These are phyloP conservation scores for Sphenopsis melanotis DNA, from an alignment of 2,797 vertebrate species.

Conservation along the genomic window DNA sequence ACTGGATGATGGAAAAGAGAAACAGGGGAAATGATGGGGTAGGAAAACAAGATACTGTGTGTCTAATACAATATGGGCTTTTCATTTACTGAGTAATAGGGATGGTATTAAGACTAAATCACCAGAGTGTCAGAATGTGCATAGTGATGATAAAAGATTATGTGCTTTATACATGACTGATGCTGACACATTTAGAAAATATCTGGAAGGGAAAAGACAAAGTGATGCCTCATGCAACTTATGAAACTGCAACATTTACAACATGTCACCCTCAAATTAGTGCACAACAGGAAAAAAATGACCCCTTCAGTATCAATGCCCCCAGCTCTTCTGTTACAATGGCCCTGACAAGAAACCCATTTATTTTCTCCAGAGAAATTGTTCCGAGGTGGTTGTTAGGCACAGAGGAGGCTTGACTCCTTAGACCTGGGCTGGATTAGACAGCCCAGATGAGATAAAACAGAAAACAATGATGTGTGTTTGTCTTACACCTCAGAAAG, in stretches of 20 bases:
- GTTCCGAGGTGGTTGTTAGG: neutral
- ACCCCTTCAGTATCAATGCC: constrained; percentile 43
- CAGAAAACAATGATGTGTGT: neutral
- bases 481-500: neutral
- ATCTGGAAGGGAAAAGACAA: constrained; percentile 31
- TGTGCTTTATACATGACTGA: constrained; percentile 43
- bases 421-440: neutral
- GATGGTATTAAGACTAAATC: constrained; percentile 40
- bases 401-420: neutral
- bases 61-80: neutral
- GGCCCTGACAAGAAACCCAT: constrained; percentile 41
- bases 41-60: neutral
- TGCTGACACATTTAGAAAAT: constrained; percentile 41
- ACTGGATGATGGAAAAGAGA: neutral
- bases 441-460: neutral
- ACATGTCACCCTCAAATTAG: constrained; percentile 41
- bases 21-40: neutral
- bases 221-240: constrained; percentile 26
- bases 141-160: constrained; percentile 55
- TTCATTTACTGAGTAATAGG: constrained; percentile 23
- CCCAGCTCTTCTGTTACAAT: constrained; percentile 36
- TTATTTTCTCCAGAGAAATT: constrained; percentile 27
- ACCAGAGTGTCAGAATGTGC: constrained; percentile 15
- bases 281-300: constrained; percentile 47
- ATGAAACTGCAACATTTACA: constrained; percentile 40